These are phyloP conservation scores for Sialis fuliginosa DNA, from an alignment of 2,888 invertebrate species.

Conservation along the genomic window DNA sequence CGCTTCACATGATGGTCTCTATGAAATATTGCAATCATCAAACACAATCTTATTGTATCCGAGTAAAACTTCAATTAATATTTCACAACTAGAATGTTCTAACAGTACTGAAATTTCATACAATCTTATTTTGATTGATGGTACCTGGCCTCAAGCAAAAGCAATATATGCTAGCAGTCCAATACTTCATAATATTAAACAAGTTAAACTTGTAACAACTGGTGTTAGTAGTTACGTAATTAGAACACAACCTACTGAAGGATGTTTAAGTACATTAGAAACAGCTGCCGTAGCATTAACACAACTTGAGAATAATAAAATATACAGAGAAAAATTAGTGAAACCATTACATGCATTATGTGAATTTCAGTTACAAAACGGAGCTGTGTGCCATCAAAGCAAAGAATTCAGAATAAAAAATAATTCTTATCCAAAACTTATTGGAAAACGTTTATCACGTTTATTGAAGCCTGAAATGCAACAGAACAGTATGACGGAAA, in stretches of 20 bases:
- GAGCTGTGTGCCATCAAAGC: constrained; percentile 85
- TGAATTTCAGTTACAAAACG: constrained; percentile 73
- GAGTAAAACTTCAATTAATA: constrained; percentile 51
- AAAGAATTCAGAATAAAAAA: constrained; percentile 75
- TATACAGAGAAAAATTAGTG: constrained; percentile 47
- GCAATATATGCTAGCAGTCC: constrained; percentile 75
- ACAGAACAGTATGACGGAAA: too few relatives aligned
- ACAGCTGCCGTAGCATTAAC: constrained; percentile 66
- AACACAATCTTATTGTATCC: constrained; percentile 70
- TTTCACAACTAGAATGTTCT: constrained; percentile 32
- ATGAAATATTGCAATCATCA: constrained; percentile 41
- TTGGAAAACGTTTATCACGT: constrained; percentile 57
- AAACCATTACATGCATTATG: constrained; percentile 70
- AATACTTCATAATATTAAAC: constrained; percentile 50
- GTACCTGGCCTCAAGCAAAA: constrained; percentile 93
- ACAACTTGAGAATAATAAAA: constrained; percentile 50
- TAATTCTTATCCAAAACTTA: constrained; percentile 59
- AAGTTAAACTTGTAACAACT: constrained; percentile 61
- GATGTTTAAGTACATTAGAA: constrained; percentile 79
- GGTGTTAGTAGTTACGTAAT: constrained; percentile 76
- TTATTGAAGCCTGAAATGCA: constrained; percentile 25
- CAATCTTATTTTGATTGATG: constrained; percentile 75
- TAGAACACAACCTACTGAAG: constrained; percentile 83
- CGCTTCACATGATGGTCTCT: constrained; percentile 42
- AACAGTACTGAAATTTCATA: constrained; percentile 33